These are phyloP conservation scores for Colletes gigas DNA, from an alignment of 1,140 invertebrate genomes.

Conservation along the genomic window DNA sequence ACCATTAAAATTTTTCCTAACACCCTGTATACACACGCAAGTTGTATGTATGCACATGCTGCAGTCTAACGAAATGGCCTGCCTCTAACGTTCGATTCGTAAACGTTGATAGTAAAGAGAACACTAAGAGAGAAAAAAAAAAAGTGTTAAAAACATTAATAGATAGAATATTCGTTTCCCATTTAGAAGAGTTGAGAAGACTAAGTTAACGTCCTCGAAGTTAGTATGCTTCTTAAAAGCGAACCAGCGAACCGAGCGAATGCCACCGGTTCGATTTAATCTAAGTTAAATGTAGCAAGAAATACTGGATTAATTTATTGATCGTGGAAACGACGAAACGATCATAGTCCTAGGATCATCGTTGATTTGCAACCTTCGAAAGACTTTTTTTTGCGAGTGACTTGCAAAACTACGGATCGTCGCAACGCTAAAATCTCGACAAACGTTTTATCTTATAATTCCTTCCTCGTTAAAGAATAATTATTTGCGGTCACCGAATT, in stretches of 20 bases:
- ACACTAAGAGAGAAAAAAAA: neutral
- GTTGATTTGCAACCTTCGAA: neutral
- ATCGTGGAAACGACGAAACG: neutral
- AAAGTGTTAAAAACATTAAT: neutral
- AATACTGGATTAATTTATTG: conserved; percentile 26
- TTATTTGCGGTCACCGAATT: neutral
- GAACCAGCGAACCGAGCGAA: neutral
- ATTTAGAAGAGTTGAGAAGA: neutral
- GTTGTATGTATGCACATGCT: conserved; percentile 32
- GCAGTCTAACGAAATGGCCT: conserved; percentile 14
- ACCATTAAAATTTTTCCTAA: too few species aligned
- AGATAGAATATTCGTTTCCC: conserved; percentile 4
- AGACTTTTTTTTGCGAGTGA: neutral
- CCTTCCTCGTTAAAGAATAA: neutral
- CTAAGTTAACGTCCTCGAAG: neutral
- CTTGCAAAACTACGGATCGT: neutral
- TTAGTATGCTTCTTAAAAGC: neutral
- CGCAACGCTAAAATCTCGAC: conserved; percentile 2
- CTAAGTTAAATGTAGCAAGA: conserved; percentile 3
- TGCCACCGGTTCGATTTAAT: neutral
- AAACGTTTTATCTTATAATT: neutral
- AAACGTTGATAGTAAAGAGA: neutral
- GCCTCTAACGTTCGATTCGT: conserved; percentile 14
- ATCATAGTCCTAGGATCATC: neutral
- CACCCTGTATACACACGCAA: conserved; percentile 12